A percentile compares a stretch with the other conserved stretches of the same genome.
phyloP scores from a whole-genome alignment of 1,140 invertebrate species.

The Cyclargus thomasi region DNA sequence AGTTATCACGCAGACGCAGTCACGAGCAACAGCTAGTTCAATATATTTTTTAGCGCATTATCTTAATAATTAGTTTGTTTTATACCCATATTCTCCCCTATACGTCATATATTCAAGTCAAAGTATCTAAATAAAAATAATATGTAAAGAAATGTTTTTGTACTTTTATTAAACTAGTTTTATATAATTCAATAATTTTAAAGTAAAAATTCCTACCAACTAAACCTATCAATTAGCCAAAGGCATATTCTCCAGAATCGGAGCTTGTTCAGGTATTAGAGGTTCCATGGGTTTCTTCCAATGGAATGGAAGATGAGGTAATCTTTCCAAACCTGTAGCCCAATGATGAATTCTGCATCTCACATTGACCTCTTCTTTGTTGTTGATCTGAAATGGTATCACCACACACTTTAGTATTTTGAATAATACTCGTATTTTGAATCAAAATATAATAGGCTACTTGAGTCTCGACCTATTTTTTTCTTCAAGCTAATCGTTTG shows the following conservation, averaged over 20 bases:
- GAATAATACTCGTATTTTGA: no score
- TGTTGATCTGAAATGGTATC: slow-evolving; percentile 58
- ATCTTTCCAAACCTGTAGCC: slow-evolving; percentile 76
- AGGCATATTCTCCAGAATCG: slow-evolving; percentile 53
- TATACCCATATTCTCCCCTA: no score
- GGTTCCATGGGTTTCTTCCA: slow-evolving; percentile 76
- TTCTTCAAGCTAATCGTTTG: no score
- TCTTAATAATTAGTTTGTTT: no score
- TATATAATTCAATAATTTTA: background rate
- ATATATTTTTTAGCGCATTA: no score
- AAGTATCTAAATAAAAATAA: background rate
- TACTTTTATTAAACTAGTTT: background rate
- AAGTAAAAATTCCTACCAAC: background rate
- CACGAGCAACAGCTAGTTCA: no score
- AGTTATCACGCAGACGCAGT: no score
- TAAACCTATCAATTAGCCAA: slow-evolving; percentile 29
- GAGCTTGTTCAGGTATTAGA: slow-evolving; percentile 68
- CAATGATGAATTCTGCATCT: slow-evolving; percentile 83
- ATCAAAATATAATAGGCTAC: no score
- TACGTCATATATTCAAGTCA: background rate
- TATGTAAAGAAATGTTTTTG: background rate
- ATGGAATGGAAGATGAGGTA: slow-evolving; percentile 75
- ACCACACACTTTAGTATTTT: no score
- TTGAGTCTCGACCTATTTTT: no score
- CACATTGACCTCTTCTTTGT: slow-evolving; percentile 81